A percentile compares a stretch with the other conserved stretches of the same genome.
Conservation (phyloP, 1,140 invertebrate genomes). For the Heliconius eleuchia region DNA sequence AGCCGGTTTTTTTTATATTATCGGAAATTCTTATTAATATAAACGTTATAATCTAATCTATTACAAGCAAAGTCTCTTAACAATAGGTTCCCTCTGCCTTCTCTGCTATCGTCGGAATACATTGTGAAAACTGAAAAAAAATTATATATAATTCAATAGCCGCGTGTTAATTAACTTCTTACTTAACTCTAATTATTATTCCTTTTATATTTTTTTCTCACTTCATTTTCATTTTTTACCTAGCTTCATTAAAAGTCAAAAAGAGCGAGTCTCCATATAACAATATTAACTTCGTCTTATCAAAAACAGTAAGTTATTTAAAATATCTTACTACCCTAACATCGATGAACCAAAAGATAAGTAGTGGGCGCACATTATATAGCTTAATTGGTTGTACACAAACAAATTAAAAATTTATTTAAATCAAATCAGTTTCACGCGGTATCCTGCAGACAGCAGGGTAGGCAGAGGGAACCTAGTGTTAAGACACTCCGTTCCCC, state of each 20-base stretch:
- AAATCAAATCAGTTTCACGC: too few relatives aligned
- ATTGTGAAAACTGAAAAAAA: too few relatives aligned
- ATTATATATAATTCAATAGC: background rate
- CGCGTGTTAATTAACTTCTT: constrained; percentile 6
- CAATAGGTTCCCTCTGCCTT: too few relatives aligned
- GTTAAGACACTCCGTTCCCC: too few relatives aligned
- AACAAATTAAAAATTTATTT: too few relatives aligned
- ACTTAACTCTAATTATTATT: background rate
- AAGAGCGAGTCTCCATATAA: background rate
- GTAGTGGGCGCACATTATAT: background rate
- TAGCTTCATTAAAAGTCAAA: background rate
- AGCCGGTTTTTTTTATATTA: too few relatives aligned
- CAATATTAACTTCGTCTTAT: background rate
- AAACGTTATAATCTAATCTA: too few relatives aligned
- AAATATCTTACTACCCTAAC: background rate
- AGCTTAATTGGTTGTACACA: background rate
- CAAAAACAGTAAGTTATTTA: background rate
- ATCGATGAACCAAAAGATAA: background rate
- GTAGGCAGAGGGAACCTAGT: too few relatives aligned
- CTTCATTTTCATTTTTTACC: background rate
- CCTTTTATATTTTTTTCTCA: background rate
- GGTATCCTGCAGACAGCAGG: too few relatives aligned
- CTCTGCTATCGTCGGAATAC: too few relatives aligned
- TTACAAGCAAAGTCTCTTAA: too few relatives aligned
- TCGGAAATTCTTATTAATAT: too few relatives aligned